Base-by-base conservation (phyloP, 2,797 vertebrate genomes). In the Orestias chungarensis region DNA sequence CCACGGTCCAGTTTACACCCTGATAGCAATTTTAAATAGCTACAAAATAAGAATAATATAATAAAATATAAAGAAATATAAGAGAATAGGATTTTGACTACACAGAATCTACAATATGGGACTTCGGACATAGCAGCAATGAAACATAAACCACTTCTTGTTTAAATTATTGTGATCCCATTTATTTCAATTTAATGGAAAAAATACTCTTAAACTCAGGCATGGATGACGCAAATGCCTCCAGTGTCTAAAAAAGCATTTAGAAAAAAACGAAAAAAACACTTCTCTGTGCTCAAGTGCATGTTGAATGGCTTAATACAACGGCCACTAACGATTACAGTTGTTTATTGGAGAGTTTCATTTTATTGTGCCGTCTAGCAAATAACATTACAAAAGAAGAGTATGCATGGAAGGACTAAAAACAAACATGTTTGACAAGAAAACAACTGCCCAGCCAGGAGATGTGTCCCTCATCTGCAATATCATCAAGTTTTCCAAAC, bases 351-450 rank as follows among this genome's bases (percentile, higher is more conserved):
- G 61, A 91, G 88, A 76, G 88, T 82, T 90, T 80, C 70, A 61
- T 86, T 85, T 87, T 55, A 90, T 88, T 88, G 79, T 75, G 70
- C 57, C 35, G 75, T 71, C 76, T 55, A 49, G 86, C 83, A 90
- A 91, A 89, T 86, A 76, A 46, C 84, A 86, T 87, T 82, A 86
- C 77, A 86, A 86, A 81, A 82, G 64, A 14, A 65, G 74, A 64
- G 73, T 67, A 74, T 80, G 70, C 55, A 50, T 64, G 70, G 66
- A 46, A 76, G 71, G 80, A 82, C 84, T 75, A 79, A 88, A 90
- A 91, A 91, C 87, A 91, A 91, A 89, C 82, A 86, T 85, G 80
- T 89, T 80, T 29, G 72, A 79, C 85, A 90, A 78, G 47, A 89
- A 81, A 87, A 86, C 85, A 73, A 81, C 57, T 40, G 71, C 71